Base-by-base conservation (phyloP, 2,888 invertebrate genomes). In the Brachyptera risi region DNA sequence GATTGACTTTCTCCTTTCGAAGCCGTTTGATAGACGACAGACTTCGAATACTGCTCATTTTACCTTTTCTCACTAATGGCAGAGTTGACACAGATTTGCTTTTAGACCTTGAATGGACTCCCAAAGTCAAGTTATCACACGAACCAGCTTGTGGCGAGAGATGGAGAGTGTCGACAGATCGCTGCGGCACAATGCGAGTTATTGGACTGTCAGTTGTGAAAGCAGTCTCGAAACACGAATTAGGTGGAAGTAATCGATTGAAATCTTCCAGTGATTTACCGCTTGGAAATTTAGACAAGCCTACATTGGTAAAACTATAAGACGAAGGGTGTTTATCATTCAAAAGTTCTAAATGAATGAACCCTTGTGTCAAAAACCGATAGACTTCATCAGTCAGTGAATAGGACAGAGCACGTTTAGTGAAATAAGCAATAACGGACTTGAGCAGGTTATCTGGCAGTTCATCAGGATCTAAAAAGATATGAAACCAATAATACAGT, bases 151-250 rank as follows among this genome's bases (percentile, higher is more conserved):
- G 9, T 27, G 26, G 11, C 51, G 60, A 50, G n/a, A 65, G 42
- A 35, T 67, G 67, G 9, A 70, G 54, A 35, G 67, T 68, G 47
- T 71, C 70, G 1, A 69, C 66, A 23, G 68, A 65, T n/a, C n/a
- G n/a, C n/a, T n/a, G n/a, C n/a, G n/a, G n/a, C 19, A 74, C 68
- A 19, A 74, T 69, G 40, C 74, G 64, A 5, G 73, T 73, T 21
- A 71, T 65, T 2, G 74, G 74, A 59, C 69, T 69, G 26, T 71
- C 71, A 15, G 72, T 70, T n/a, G 70, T 72, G 63, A 74, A 74
- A 15, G 71, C 74, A 1, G 73, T 73, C 65, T 74, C 74, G 65
- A 69, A 73, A 62, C 71, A 71, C 19, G 70, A 68, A 54, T 70
- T 67, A 11, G 68, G 67, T n/a, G 68, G 67, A 5, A 67, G n/a